Evolutionary conservation across 2,888 invertebrate species (phyloP).

Genomic region (Caenorhabditis afra): DNA sequence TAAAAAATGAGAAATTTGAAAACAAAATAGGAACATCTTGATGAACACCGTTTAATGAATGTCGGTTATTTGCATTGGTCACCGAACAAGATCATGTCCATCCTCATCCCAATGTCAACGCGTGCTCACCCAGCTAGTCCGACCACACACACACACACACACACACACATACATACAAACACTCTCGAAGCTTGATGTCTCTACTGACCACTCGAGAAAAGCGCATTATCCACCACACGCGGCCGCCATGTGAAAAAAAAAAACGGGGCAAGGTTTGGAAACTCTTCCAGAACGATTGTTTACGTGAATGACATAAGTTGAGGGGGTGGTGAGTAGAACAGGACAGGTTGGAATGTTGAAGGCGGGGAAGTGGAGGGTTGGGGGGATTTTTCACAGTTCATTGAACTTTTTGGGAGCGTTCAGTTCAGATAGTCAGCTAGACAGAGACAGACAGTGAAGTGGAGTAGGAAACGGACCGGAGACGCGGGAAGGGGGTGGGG

Average conservation of each 20-base stretch:
- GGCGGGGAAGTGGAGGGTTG: no score
- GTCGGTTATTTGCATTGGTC: neutral
- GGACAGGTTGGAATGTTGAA: slow-evolving; percentile 23
- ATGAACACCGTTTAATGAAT: no score
- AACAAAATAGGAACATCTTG: neutral
- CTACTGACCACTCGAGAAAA: slow-evolving; percentile 57
- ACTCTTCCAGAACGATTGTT: slow-evolving; percentile 1
- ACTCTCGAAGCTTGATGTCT: slow-evolving; percentile 33
- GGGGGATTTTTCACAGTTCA: slow-evolving; percentile 39
- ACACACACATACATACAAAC: slow-evolving; percentile 29
- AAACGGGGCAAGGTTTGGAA: no score
- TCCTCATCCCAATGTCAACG: slow-evolving; percentile 5
- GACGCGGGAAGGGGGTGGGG: no score
- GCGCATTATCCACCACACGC: slow-evolving; percentile 48
- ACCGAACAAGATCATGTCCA: slow-evolving; percentile 34
- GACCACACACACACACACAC: slow-evolving; percentile 38
- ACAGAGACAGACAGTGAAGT: slow-evolving; percentile 23
- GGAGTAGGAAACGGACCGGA: neutral
- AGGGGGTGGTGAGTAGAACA: neutral
- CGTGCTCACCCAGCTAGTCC: slow-evolving; percentile 9
- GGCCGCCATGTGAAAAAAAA: slow-evolving; percentile 46
- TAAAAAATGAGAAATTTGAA: neutral
- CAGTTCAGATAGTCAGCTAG: slow-evolving; percentile 28
- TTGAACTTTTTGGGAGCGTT: slow-evolving; percentile 35
- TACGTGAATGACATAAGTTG: neutral